Evolutionary conservation across 2,797 vertebrate genomes (phyloP), one percentile per base, ranked within the genome.

Genomic region (Schizopygopsis malacanthus): DNA sequence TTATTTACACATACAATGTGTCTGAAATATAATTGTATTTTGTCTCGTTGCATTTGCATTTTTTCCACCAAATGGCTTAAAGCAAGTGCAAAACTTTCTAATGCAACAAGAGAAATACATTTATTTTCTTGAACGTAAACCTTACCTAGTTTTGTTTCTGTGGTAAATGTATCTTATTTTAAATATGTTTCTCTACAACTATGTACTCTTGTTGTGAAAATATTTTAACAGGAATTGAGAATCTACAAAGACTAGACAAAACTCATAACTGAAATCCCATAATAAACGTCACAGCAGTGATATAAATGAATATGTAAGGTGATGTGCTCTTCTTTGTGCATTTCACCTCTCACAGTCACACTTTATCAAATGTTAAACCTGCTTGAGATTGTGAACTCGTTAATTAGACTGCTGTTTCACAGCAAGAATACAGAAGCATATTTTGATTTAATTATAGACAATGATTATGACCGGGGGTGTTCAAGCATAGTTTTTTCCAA

Each of bases 361-460:
- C 59, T 65, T 76, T 50, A 25, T 83, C 20, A 76, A 50, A 83
- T 22, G 54, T 9, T 73, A 50, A 67, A 70, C n/a, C 33, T 9
- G n/a, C 70, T 73, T 47, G 81, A 83, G 25, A 63, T 47, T 83
- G 43, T 63, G 56, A 83, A 63, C 70, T 83, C 20, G 59, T n/a
- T 75, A 75, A 83, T 61, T 83, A 75, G 52, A 37, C 41, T 47
- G 54, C 76, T 79, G 22, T 79, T 79, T 61, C 54, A 79, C 54
- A 25, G 76, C 54, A 63, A 3, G 47, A 47, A 82, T 56, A 75
- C 81, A 37, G 41, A 37, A 75, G 25, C 54, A 83, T 83, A 83
- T 18, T 18, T 39, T 65, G 39, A 82, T 83, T 22, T 59, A 82
- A 82, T 82, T 82, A 72, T 52, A 75, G n/a, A 65, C n/a, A 52